Conservation (phyloP, 1,140 invertebrate species). For the Phocides pigmalion region DNA sequence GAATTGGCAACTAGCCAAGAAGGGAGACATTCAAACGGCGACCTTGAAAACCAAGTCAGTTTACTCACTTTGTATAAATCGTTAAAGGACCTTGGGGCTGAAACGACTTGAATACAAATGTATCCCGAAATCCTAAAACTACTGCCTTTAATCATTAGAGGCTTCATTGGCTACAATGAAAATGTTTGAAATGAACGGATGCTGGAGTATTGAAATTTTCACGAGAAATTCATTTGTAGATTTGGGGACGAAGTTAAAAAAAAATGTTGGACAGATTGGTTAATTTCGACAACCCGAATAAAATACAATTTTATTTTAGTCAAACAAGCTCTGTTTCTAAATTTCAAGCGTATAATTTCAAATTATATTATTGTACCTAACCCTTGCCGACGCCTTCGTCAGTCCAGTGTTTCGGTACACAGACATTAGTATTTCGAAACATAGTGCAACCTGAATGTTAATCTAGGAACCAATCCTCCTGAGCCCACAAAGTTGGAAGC, state of each 20-base stretch:
- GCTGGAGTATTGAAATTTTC: neutral
- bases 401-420: too few relatives aligned
- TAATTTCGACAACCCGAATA: neutral
- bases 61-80: slow-evolving; percentile 17
- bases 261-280: neutral
- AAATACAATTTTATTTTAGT: neutral
- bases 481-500: too few relatives aligned
- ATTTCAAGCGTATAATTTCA: too few relatives aligned
- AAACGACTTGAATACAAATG: slow-evolving; percentile 8
- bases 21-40: neutral
- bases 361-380: too few relatives aligned
- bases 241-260: neutral
- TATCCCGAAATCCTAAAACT: neutral
- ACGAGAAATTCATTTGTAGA: neutral
- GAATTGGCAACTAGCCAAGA: slow-evolving; percentile 8
- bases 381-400: too few relatives aligned
- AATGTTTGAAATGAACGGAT: neutral
- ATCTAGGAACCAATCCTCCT: too few relatives aligned
- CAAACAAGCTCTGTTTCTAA: neutral
- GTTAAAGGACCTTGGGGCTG: neutral
- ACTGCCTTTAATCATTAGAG: neutral
- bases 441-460: too few relatives aligned
- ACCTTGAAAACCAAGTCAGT: slow-evolving; percentile 4
- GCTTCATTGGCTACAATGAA: neutral
- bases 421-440: too few relatives aligned